phyloP scores from a whole-genome alignment of 2,888 invertebrate species.

The Tenodera sinensis region DNA sequence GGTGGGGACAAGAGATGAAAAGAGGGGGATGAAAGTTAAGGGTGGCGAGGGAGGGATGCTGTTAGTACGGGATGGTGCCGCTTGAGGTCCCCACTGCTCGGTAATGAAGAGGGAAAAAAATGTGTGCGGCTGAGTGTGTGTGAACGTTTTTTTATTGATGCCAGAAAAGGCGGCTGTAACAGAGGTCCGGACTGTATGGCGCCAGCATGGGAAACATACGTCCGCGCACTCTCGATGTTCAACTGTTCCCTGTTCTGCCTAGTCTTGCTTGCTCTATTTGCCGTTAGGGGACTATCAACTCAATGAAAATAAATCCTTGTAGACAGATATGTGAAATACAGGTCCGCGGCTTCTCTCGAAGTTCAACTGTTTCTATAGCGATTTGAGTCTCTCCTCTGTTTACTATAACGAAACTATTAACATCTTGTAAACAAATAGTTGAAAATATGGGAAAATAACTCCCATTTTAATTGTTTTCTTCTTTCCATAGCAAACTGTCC shows the following conservation, averaged over 20 bases:
- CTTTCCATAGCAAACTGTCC: too few relatives aligned
- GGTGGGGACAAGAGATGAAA: neutral
- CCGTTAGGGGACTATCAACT: too few relatives aligned
- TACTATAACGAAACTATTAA: too few relatives aligned
- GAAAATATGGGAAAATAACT: too few relatives aligned
- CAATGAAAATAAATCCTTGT: too few relatives aligned
- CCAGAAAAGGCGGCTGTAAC: neutral
- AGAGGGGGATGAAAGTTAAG: neutral
- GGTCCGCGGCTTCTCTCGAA: too few relatives aligned
- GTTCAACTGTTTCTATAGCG: too few relatives aligned
- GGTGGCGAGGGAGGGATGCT: neutral
- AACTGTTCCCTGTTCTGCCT: neutral
- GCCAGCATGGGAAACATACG: neutral
- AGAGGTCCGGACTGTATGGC: neutral
- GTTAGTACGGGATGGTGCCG: constrained; percentile 22
- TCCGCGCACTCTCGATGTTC: neutral
- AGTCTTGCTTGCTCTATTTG: too few relatives aligned
- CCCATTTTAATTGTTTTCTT: too few relatives aligned
- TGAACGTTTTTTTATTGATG: neutral
- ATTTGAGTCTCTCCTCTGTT: too few relatives aligned
- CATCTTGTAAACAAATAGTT: too few relatives aligned
- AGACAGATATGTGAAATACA: too few relatives aligned
- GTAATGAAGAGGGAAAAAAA: constrained; percentile 11
- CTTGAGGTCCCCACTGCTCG: constrained; percentile 24
- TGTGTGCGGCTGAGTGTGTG: neutral